Base-by-base conservation (phyloP, 2,888 invertebrate species). In the Apotomis capreana region DNA sequence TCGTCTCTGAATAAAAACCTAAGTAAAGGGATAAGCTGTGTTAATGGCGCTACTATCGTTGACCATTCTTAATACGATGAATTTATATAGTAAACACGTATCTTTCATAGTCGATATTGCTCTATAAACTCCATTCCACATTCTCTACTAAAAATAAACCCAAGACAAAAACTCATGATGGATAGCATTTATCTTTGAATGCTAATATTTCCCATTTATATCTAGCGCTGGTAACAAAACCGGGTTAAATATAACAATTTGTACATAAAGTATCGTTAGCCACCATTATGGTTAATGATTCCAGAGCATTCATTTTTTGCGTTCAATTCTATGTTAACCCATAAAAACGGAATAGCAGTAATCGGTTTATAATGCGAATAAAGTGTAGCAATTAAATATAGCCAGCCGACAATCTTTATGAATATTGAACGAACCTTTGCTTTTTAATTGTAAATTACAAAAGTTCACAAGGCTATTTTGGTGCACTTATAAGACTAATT, bases 271-370 rank as follows among this genome's bases (percentile, higher is more conserved):
- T 10, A 49, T 49, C 49, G 9, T 49, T 49, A 49, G 49, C 49
- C 2, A 10, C 49, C 49, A 49, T 49, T 49, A 49, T 49, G 49
- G 49, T 49, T 49, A 49, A 49, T 49, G 49, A 49, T 49, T 49
- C 9, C 9, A 49, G 49, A 49, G 5, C 49, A 49, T 49, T 9
- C 6, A 49, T 49, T 49, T 49, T 49, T 49, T 49, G 49, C 10
- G 10, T 49, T 8, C 10, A 9, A 49, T 49, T 49, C 49, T 49
- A 9, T 49, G 49, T 12, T 49, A 6, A 49, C 49, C 49, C 49
- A 49, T 49, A 49, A 49, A 49, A 49, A 49, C 49, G 49, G 49
- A 49, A 49, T 49, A 49, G 49, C 49, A 49, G 49, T 49, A 49
- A 49, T 49, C 49, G 49, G 9, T 49, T 49, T 49, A 49, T 49